Percentiles rank a stretch among this genome's conserved stretches.
These are phyloP conservation scores for Tridacna gigas DNA, from an alignment of 2,888 invertebrate genomes.

Conservation along the genomic window DNA sequence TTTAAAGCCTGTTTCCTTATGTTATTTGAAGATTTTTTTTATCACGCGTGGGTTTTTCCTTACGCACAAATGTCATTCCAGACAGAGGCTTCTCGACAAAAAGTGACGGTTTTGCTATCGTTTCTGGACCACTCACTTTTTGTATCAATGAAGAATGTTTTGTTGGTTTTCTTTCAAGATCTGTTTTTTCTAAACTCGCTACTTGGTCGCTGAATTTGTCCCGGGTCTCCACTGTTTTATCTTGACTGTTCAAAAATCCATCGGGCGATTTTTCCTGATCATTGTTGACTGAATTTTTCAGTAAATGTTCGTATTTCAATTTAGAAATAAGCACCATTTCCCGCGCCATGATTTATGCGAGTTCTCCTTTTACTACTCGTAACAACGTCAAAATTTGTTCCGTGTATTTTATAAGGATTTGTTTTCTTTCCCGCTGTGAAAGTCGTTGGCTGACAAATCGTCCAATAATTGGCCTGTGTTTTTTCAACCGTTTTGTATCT, in stretches of 20 bases:
- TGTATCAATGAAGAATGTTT: not conserved
- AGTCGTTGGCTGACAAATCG: slow-evolving; percentile 32
- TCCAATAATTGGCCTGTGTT: slow-evolving; percentile 38
- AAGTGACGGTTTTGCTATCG: slow-evolving; percentile 28
- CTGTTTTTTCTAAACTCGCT: not conserved
- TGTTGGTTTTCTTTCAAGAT: not conserved
- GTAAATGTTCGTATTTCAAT: slow-evolving; percentile 45
- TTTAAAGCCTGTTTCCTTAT: not conserved
- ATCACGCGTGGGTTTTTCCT: not conserved
- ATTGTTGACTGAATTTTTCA: slow-evolving; percentile 11
- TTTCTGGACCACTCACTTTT: not conserved
- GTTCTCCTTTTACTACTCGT: slow-evolving; percentile 9
- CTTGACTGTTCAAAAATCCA: not conserved
- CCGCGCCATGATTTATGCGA: slow-evolving; percentile 31
- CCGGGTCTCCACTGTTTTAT: not conserved
- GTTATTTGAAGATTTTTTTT: not conserved
- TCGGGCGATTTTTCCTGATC: not conserved
- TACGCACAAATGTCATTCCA: slow-evolving; percentile 29
- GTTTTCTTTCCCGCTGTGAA: slow-evolving; percentile 27
- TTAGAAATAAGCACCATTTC: slow-evolving; percentile 46
- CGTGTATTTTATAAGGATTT: slow-evolving; percentile 29
- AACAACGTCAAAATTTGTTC: slow-evolving; percentile 34
- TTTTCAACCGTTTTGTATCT: slow-evolving; percentile 26
- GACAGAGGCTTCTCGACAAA: slow-evolving; percentile 45
- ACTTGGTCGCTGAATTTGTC: not conserved